Evolutionary conservation across 35 echinoderm and acorn worm genomes (phyloP), one percentile per base, ranked within the genome.

Genomic region (Apostichopus japonicus): DNA sequence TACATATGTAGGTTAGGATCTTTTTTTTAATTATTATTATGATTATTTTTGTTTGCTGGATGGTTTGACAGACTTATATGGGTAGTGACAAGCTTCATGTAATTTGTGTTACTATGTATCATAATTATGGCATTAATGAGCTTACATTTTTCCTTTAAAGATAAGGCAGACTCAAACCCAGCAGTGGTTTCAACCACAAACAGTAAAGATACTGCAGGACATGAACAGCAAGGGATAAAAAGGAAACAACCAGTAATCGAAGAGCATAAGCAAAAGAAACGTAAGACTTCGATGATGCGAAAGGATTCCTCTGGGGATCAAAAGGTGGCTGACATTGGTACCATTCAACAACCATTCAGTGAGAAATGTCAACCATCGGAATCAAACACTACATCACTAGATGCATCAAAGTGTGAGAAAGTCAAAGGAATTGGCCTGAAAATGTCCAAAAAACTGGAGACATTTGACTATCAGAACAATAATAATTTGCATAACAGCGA

Each of bases 381-480:
- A 15, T 0, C 86, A 75, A 89, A 89, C 8, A 13, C 16, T 5
- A 15, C 16, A 89, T 62, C 86, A 25, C 16, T 73, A 53, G 67
- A 9, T 72, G 15, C 33, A 53, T 72, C 62, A 54, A 54, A 65
- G 25, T 65, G 21, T 61, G 59, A 19, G 57, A 67, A 22, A 72
- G 27, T 44, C 21, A 17, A 9, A 10, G 10, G 33, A 89, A 25
- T 72, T 73, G 67, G 53, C 72, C 75, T 53, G 0, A 91, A 91
- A 91, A 56, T 78, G 90, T 56, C 90, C 71, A 79, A 77, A 79
- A 91, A 91, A 58, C 77, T 91, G 15, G 72, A 91, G 58, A 91
- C 90, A 14, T 91, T 91, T 79, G 77, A 91, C 58, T 91, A 91
- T 63, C 72, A 91, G 52, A 91, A 91, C 54, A 89, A 79, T 52